phyloP scores from a whole-genome alignment of 2,113 vertebrate genomes.

The Gopherus evgoodei region DNA sequence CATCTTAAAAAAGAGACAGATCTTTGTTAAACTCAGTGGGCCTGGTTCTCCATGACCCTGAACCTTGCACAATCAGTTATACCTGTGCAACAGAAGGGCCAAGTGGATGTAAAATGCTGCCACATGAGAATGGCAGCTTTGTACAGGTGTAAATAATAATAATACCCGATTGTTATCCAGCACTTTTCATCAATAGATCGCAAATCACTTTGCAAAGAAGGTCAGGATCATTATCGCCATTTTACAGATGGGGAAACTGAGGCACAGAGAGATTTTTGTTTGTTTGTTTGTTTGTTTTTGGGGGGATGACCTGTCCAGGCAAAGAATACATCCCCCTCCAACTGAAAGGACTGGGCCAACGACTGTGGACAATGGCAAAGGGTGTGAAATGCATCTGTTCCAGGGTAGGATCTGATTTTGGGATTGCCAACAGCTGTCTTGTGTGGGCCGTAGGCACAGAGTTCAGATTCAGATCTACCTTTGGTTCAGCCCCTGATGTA shows the following conservation, averaged over 20 bases:
- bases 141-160: background rate
- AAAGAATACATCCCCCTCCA: background rate
- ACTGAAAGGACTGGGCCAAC: no score
- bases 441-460: background rate
- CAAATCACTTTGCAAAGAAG: background rate
- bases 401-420: background rate
- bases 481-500: background rate
- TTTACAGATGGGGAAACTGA: background rate
- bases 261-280: background rate
- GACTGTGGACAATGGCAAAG: background rate
- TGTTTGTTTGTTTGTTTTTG: no score
- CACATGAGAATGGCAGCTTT: background rate
- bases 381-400: background rate
- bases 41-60: background rate
- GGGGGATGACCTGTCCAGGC: background rate
- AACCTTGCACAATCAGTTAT: background rate
- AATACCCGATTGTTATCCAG: background rate
- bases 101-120: background rate
- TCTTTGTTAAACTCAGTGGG: background rate
- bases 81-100: background rate
- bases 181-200: background rate
- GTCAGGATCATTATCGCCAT: background rate
- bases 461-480: background rate
- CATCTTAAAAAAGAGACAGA: background rate
- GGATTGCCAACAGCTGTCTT: background rate